phyloP scores from a whole-genome alignment of 2,888 invertebrate species.

The Vandiemenella viatica region DNA sequence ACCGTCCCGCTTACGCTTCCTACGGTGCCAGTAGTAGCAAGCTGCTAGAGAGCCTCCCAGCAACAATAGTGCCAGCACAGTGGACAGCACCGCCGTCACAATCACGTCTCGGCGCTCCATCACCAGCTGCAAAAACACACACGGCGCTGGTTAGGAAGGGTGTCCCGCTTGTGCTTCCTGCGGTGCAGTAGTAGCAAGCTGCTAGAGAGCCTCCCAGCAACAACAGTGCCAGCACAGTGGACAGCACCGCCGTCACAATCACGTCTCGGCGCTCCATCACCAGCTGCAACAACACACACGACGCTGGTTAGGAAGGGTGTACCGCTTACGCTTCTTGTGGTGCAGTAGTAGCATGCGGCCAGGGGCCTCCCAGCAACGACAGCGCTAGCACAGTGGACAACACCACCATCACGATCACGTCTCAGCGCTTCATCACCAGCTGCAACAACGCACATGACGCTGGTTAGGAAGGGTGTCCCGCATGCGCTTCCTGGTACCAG shows the following conservation, averaged over 20 bases:
- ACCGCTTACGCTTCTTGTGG: conserved; percentile 39
- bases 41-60: conserved; percentile 42
- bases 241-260: conserved; percentile 46
- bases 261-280: conserved; percentile 55
- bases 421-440: conserved; percentile 50
- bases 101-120: conserved; percentile 57
- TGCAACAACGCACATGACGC: conserved; percentile 9
- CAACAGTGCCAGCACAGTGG: conserved; percentile 42
- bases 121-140: conserved; percentile 25
- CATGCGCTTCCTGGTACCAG: too few relatives aligned
- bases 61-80: conserved; percentile 40
- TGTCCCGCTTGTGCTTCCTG: conserved; percentile 40
- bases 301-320: too few relatives aligned
- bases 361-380: conserved; percentile 39
- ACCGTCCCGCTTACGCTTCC: conserved; percentile 41
- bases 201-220: conserved; percentile 40
- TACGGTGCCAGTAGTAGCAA: conserved; percentile 34
- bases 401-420: conserved; percentile 47
- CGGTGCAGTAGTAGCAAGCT: conserved; percentile 36
- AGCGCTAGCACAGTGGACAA: conserved; percentile 45
- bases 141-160: too few relatives aligned
- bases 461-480: too few relatives aligned
- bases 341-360: conserved; percentile 36
- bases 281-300: conserved; percentile 20
- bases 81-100: conserved; percentile 46